These are phyloP conservation scores for Ploceus nigricollis DNA, from an alignment of 2,113 vertebrate species.

Conservation along the genomic window DNA sequence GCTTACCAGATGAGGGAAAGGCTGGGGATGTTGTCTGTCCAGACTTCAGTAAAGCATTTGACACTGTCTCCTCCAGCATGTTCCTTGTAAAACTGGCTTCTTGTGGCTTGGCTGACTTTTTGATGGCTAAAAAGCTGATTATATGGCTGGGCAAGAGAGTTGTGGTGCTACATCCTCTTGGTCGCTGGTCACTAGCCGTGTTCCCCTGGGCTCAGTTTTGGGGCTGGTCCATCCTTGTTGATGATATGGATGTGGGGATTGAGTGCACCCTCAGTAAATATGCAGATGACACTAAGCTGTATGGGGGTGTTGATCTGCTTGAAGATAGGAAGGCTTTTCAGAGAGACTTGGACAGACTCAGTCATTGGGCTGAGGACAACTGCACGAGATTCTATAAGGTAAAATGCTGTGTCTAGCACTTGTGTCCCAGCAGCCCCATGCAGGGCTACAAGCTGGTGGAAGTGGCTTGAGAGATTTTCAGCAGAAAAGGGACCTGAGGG, in stretches of 20 bases:
- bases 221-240: background rate
- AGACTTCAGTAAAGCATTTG: background rate
- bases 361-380: background rate
- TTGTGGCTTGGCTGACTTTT: background rate
- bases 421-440: background rate
- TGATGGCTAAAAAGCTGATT: background rate
- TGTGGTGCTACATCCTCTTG: background rate
- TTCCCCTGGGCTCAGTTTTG: background rate
- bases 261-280: background rate
- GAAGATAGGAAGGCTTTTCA: background rate
- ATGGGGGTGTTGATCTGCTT: background rate
- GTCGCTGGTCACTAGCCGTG: no score
- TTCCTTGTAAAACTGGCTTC: no score
- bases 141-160: background rate
- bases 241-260: background rate
- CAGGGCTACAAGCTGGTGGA: rapidly evolving
- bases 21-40: background rate
- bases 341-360: background rate
- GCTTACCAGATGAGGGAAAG: background rate
- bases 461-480: background rate
- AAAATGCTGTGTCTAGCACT: background rate
- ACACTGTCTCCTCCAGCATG: no score
- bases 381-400: background rate
- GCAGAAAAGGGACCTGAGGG: background rate
- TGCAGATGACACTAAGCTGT: no score